Conservation (phyloP, 2,888 invertebrate genomes). For the Carabus problematicus region DNA sequence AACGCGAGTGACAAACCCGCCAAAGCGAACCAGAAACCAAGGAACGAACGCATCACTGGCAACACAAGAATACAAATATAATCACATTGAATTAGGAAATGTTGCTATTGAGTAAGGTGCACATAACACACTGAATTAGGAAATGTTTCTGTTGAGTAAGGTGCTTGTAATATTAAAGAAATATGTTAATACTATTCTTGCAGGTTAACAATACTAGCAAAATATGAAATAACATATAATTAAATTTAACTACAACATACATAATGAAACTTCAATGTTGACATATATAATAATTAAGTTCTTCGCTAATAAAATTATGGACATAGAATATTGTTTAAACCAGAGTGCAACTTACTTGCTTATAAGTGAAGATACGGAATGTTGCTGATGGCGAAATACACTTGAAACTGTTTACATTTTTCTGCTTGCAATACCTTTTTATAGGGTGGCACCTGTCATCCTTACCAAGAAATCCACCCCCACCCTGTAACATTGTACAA, state of each 20-base stretch:
- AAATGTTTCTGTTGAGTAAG: too few relatives aligned
- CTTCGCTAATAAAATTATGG: too few relatives aligned
- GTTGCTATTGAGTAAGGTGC: too few relatives aligned
- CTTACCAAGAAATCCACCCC: slow-evolving; percentile 18
- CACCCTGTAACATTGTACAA: not conserved
- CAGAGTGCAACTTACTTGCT: slow-evolving; percentile 19
- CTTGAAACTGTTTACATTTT: slow-evolving; percentile 32
- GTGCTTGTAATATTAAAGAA: too few relatives aligned
- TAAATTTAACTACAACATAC: too few relatives aligned
- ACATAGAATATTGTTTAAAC: too few relatives aligned
- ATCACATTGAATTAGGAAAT: not conserved
- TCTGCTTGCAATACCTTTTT: slow-evolving; percentile 25
- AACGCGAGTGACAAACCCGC: not conserved
- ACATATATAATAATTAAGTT: too few relatives aligned
- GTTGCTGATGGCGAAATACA: slow-evolving; percentile 17
- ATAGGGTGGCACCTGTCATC: slow-evolving; percentile 2
- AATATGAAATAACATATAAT: too few relatives aligned
- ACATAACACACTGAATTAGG: too few relatives aligned
- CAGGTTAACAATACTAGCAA: too few relatives aligned
- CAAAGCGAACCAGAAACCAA: slow-evolving; percentile 5
- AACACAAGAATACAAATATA: not conserved
- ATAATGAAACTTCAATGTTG: too few relatives aligned
- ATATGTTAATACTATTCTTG: too few relatives aligned
- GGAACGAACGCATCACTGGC: slow-evolving; percentile 9
- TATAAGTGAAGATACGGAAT: not conserved